Evolutionary conservation across 2,113 vertebrate genomes (phyloP).

Genomic region (Atrichornis clamosus): DNA sequence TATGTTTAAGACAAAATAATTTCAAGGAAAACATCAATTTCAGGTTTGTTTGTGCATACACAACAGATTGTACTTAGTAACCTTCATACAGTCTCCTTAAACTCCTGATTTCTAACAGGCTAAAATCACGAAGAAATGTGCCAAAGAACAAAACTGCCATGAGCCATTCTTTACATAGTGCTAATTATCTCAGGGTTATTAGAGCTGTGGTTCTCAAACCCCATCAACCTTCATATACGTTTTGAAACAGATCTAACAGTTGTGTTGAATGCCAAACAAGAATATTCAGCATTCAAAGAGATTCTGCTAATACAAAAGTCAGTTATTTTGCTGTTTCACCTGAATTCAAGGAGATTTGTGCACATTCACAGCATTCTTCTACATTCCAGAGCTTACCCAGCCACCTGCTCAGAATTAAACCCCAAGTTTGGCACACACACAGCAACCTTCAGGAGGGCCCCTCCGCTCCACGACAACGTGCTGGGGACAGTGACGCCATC

Average conservation of each 20-base stretch:
- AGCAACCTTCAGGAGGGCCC: conserved; percentile 33
- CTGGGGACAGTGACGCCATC: conserved; percentile 14
- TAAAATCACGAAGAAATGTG: conserved; percentile 17
- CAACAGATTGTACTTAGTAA: conserved; percentile 24
- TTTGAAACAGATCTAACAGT: neutral
- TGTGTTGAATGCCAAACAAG: neutral
- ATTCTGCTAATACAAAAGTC: neutral
- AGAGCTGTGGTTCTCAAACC: conserved; percentile 25
- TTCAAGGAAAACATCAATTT: conserved; percentile 12
- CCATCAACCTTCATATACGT: neutral
- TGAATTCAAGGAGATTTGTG: conserved; percentile 3
- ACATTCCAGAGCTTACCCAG: conserved; percentile 44
- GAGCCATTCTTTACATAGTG: neutral
- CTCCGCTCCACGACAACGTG: conserved; percentile 32
- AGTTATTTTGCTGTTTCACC: neutral
- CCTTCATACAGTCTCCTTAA: neutral
- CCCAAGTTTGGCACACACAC: conserved; percentile 66
- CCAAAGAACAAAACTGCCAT: neutral
- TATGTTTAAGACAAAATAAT: conserved; percentile 19
- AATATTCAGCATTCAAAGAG: neutral
- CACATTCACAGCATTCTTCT: conserved; percentile 37
- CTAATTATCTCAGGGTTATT: conserved; percentile 2
- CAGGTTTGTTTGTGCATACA: conserved; percentile 27
- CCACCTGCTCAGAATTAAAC: conserved; percentile 15
- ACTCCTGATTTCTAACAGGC: neutral